phyloP scores from a whole-genome alignment of 1,140 invertebrate species.

The Hirudo medicinalis region DNA sequence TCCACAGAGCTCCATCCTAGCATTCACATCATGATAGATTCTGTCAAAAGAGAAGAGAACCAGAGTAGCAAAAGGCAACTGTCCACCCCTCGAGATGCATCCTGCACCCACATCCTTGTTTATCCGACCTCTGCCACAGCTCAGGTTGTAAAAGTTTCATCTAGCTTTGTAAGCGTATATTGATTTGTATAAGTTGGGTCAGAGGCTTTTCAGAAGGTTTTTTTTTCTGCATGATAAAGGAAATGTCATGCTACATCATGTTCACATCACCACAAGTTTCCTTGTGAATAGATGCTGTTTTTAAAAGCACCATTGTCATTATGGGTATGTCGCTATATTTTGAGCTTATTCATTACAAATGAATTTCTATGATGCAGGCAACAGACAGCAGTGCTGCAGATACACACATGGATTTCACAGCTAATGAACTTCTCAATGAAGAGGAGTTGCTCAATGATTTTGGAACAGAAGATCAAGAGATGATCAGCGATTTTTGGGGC shows the following conservation, averaged over 20 bases:
- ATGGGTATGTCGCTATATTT: background rate
- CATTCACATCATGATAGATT: slow-evolving; percentile 83
- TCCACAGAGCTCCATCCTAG: slow-evolving; percentile 87
- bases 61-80: slow-evolving; percentile 35
- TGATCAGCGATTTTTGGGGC: slow-evolving; percentile 1
- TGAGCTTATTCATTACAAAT: slow-evolving; percentile 23
- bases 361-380: slow-evolving; percentile 2
- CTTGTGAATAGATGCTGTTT: background rate
- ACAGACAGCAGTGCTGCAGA: background rate
- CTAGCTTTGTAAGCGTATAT: no score
- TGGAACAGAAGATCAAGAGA: background rate
- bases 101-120: slow-evolving; percentile 92
- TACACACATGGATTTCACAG: slow-evolving; percentile 18
- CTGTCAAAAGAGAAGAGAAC: slow-evolving; percentile 34
- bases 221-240: background rate
- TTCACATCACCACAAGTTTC: background rate
- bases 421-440: background rate
- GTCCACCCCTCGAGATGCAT: slow-evolving; percentile 56
- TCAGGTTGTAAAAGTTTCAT: slow-evolving; percentile 50
- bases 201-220: background rate
- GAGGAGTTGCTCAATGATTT: slow-evolving; percentile 5
- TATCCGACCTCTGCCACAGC: slow-evolving; percentile 95
- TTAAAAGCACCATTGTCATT: background rate
- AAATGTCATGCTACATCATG: background rate
- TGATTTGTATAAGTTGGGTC: background rate